Base-by-base conservation (phyloP, 2,113 vertebrate genomes). In the Harpagus bidentatus region DNA sequence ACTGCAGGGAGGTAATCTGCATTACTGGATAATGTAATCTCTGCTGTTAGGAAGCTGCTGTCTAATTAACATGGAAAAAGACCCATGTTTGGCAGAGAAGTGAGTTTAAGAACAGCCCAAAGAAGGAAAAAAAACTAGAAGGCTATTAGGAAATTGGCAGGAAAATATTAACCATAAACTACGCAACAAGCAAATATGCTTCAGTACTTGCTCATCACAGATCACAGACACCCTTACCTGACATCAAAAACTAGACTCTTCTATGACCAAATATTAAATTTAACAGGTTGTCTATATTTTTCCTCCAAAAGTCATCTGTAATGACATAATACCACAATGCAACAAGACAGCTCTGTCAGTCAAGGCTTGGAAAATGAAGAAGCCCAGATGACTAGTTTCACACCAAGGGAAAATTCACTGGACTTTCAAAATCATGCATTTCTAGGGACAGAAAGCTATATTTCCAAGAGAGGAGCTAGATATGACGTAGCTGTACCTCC, bases 121-220 rank as follows among this genome's bases (percentile, higher is more conserved):
- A 86, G 34, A 95, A 71, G 23, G 67, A 90, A 90, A 96, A 96
- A 55, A 31, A 90, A 66, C 32, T 43, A 62, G 66, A 83, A 94
- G 23, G 26, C 16, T 58, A 32, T 56, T 63, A 62, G 36, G 59
- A 95, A 93, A 88, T 43, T 10, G 90, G 12, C 47, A 86, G 58
- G 77, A 93, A 91, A 73, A n/a, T 69, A 59, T 63, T 71, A 93
- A 66, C 58, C 40, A 61, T 52, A 40, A 76, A 43, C 52, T 53
- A 48, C 36, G 69, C 32, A 79, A 55, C 38, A 78, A 78, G 67
- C 7, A 91, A 84, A 65, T 52, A 67, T 16, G 4, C 52, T 76
- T 52, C 66, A 93, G 12, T 47, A 73, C 66, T 91, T 84, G 45
- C 29, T 94, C n/a, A 42, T 67, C 82, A 61, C 11, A 53, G 59